Evolutionary conservation across 2,113 vertebrate genomes (phyloP).

Genomic region (Austrofundulus limnaeus): DNA sequence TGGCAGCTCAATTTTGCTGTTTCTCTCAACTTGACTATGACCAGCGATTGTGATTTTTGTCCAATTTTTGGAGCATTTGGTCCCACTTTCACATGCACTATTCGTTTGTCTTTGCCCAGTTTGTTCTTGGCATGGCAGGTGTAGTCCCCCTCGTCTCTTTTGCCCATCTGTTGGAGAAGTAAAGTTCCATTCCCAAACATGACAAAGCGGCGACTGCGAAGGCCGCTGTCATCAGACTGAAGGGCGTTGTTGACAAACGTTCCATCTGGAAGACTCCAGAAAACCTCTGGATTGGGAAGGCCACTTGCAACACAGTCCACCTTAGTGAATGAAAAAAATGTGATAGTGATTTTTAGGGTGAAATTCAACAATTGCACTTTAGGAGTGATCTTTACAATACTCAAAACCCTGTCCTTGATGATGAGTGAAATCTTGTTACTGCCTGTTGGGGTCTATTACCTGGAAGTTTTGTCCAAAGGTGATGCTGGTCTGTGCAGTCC

Average conservation of each 20-base stretch:
- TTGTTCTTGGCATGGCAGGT: constrained; percentile 81
- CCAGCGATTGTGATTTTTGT: constrained; percentile 58
- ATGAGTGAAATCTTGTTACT: neutral
- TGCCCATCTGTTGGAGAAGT: constrained; percentile 77
- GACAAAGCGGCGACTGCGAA: constrained; percentile 72
- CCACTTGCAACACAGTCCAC: constrained; percentile 82
- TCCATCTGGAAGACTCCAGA: constrained; percentile 82
- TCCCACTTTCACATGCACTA: constrained; percentile 74
- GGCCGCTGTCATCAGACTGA: constrained; percentile 77
- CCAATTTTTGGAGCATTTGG: constrained; percentile 69
- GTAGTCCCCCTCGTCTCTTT: constrained; percentile 81
- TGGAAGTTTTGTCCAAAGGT: constrained; percentile 78
- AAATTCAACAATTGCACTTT: neutral
- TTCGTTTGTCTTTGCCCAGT: constrained; percentile 79
- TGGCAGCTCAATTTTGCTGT: constrained; percentile 70
- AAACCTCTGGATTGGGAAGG: constrained; percentile 79
- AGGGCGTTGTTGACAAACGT: constrained; percentile 80
- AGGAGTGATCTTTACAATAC: too few relatives aligned
- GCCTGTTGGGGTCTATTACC: constrained; percentile 32
- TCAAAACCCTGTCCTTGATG: neutral
- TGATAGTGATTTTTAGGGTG: neutral
- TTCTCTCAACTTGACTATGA: constrained; percentile 66
- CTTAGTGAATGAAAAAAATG: constrained; percentile 13
- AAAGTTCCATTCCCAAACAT: constrained; percentile 82
- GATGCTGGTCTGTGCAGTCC: constrained; percentile 66